Conservation (phyloP, 64 coral and sea anemone genomes). For the Stichodactyla mertensii region DNA sequence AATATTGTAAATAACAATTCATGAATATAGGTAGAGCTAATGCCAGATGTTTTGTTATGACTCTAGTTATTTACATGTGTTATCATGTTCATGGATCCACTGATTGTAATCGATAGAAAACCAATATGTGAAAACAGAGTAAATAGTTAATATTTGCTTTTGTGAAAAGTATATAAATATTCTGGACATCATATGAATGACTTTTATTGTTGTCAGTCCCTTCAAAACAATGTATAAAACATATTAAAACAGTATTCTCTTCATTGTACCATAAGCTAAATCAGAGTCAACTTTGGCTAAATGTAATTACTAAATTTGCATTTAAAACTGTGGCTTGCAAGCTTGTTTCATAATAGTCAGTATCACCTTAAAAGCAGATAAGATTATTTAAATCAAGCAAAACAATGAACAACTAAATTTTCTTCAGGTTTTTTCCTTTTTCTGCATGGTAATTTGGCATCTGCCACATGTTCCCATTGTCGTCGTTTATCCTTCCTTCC, state of each 20-base stretch:
- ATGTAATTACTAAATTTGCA: no score
- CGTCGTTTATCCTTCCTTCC: no score
- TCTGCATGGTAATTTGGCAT: not conserved
- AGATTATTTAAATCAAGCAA: no score
- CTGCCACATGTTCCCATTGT: no score
- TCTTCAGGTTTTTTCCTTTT: not conserved
- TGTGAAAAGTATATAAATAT: not conserved
- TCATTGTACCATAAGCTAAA: not conserved
- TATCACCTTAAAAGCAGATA: no score
- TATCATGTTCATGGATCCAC: conserved; percentile 16
- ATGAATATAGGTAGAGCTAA: conserved; percentile 26
- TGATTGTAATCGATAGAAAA: conserved; percentile 24
- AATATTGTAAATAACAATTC: conserved; percentile 32
- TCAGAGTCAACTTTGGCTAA: no score
- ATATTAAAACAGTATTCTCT: conserved; percentile 13
- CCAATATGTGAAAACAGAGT: not conserved
- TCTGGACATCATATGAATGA: conserved; percentile 1
- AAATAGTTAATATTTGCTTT: not conserved
- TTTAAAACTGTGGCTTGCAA: no score
- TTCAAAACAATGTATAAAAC: conserved; percentile 28
- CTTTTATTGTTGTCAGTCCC: conserved; percentile 20
- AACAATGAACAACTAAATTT: no score
- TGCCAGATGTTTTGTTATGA: conserved; percentile 33
- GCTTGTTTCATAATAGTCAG: no score
- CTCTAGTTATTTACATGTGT: conserved; percentile 24